Evolutionary conservation across 2,113 vertebrate species (phyloP), one percentile per base, ranked within the genome.

Genomic region (Hymenochirus boettgeri): DNA sequence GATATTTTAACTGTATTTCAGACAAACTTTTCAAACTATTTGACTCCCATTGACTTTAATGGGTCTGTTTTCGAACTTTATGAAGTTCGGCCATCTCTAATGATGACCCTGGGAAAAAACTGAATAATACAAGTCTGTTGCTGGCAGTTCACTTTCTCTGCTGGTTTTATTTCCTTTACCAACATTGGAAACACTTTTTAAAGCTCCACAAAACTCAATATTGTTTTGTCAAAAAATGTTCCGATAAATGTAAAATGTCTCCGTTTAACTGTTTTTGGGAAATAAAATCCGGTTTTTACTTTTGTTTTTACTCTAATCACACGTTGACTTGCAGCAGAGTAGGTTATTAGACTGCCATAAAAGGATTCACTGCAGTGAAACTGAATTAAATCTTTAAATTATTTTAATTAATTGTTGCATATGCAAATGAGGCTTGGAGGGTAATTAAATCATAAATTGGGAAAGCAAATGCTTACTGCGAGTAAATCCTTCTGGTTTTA

Each of bases 331-430:
- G 39, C 39, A n/a, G 39, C 39, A 42, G 39, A 42, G 39, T 13
- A 42, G 39, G n/a, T 42, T 42, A 42, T 42, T 42, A 42, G 39
- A 7, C 15, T 42, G 39, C n/a, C 15, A 42, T 42, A n/a, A n/a
- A 42, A 42, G 17, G 39, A 42, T 42, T 42, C 39, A 42, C 39
- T n/a, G 39, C 39, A 42, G 39, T 42, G 39, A 42, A 42, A 42
- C 39, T 42, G 39, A 42, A 42, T 42, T 42, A 42, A 42, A 42
- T 42, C 13, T 42, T 42, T 42, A 42, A 42, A 42, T 42, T 42
- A 42, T 42, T 42, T 42, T 42, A 42, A 42, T 42, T 42, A 42
- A 42, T 42, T 42, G n/a, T 42, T 17, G 12, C 39, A 42, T 42
- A 42, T 42, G 39, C 39, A 42, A 42, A 42, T 42, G 39, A n/a